Percentiles rank a stretch among this genome's conserved stretches.
Conservation (phyloP, 2,113 vertebrate genomes). For the Aramus guarauna region DNA sequence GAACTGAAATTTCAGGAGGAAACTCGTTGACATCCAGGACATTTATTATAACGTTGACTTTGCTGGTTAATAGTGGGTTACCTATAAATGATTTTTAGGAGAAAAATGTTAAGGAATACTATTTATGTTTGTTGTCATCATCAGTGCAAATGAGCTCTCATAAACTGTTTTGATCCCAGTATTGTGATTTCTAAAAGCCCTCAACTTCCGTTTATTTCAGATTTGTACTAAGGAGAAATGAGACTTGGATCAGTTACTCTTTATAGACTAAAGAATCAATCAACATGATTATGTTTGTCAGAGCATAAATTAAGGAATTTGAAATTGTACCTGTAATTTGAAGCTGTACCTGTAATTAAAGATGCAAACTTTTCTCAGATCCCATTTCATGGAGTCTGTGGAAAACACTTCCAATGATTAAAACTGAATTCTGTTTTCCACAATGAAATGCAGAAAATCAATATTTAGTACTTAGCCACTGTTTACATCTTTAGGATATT, state of each 20-base stretch:
- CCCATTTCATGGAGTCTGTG: neutral
- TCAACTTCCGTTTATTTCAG: neutral
- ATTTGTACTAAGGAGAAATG: neutral
- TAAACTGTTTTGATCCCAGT: neutral
- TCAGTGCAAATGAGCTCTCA: neutral
- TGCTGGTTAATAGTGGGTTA: slow-evolving; percentile 89
- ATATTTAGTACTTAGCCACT: neutral
- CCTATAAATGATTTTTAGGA: slow-evolving; percentile 74
- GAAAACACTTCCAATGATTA: neutral
- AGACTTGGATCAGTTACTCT: neutral
- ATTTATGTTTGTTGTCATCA: neutral
- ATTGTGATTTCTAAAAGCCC: neutral
- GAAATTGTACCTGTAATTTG: neutral
- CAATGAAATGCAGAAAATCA: neutral
- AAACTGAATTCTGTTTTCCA: neutral
- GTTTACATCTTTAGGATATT: neutral
- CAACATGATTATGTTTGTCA: neutral
- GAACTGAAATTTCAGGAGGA: slow-evolving; percentile 90
- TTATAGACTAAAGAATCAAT: neutral
- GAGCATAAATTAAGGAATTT: neutral
- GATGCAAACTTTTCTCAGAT: neutral
- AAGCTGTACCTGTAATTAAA: neutral
- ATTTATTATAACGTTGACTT: slow-evolving; percentile 89
- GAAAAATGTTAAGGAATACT: neutral
- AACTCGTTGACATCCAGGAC: slow-evolving; percentile 97